Base-by-base conservation (phyloP, 2,113 vertebrate genomes). In the Ploceus nigricollis region DNA sequence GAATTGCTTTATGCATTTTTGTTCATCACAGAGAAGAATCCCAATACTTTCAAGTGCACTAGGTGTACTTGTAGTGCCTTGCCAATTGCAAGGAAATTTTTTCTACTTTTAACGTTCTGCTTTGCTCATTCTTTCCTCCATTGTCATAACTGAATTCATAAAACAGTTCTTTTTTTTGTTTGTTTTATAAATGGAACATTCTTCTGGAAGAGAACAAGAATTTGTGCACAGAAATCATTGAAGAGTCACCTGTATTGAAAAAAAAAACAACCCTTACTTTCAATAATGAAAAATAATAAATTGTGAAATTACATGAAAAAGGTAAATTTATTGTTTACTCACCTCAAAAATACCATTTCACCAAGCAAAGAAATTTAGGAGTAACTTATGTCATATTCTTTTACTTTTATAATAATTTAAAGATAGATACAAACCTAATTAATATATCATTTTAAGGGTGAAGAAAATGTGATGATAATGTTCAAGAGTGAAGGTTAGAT, bases 1-100 rank as follows among this genome's bases (percentile, higher is more conserved):
- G 97, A 96, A 96, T 96, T 97, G 95, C 95, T 81, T 94, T 97
- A 92, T 92, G 61, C 90, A 90, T 97, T 98, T 98, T 96, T 96
- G 90, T 93, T 97, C 97, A 84, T 96, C 78, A 81, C 50, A 97
- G 96, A 91, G 97, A 97, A 97, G 93, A 97, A 93, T 90, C 91
- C 44, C 21, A 77, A 45, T 94, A 47, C 78, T 89, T 93, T 94
- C 82, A 97, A 97, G 96, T 95, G 80, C 72, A 48, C 73, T 93
- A 94, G 58, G 66, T 95, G 45, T 80, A 95, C 88, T 95, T 96
- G 95, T 91, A 95, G 82, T 90, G 57, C 53, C 82, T 97, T 91
- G 78, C 87, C 87, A 93, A 93, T 75, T 96, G 82, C 95, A 94
- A 90, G 81, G 94, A 90, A 95, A 65, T 92, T 97, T 96, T 97